These are phyloP conservation scores for Drosophila cracens DNA, from an alignment of 2,888 invertebrate genomes.

Conservation along the genomic window DNA sequence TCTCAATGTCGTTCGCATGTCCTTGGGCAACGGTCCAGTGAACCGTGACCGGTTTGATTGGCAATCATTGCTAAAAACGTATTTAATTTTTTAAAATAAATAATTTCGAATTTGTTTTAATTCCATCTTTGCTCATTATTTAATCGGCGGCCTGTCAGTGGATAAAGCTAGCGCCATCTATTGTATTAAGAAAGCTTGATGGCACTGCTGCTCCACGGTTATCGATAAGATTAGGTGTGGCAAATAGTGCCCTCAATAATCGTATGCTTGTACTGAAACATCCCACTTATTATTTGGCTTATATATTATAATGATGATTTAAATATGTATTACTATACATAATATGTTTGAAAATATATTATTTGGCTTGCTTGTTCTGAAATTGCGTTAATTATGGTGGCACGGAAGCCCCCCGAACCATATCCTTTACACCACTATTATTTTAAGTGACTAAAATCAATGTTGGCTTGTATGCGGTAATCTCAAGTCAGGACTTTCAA, in stretches of 20 bases:
- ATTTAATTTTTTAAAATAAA: background rate
- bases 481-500: background rate
- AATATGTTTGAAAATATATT: background rate
- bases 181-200: background rate
- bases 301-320: background rate
- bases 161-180: conserved; percentile 30
- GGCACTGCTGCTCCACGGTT: background rate
- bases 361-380: background rate
- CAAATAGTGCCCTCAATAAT: background rate
- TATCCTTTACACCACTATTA: background rate
- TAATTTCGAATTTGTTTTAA: conserved; percentile 14
- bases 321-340: background rate
- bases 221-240: conserved; percentile 1
- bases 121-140: conserved; percentile 10
- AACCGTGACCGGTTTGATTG: conserved; percentile 37
- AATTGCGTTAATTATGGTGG: background rate
- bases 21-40: conserved; percentile 24
- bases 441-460: background rate
- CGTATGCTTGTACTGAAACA: background rate
- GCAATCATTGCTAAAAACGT: conserved; percentile 1
- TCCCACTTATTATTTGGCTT: background rate
- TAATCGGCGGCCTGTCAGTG: conserved; percentile 1
- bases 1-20: conserved; percentile 37
- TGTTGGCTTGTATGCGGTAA: background rate
- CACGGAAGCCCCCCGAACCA: background rate